phyloP scores from a whole-genome alignment of 2,113 vertebrate species.

The Platichthys stellatus region DNA sequence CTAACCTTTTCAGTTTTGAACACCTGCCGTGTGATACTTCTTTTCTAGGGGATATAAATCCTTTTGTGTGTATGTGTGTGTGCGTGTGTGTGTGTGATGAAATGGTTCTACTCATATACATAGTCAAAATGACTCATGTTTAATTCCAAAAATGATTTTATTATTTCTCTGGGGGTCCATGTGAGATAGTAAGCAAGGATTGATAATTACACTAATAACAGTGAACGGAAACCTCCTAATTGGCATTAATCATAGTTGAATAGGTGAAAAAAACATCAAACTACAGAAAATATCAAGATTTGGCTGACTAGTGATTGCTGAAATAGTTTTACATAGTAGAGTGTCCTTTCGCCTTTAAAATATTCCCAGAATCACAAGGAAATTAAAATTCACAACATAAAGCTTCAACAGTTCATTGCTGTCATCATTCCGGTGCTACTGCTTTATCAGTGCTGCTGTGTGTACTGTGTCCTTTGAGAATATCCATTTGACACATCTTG shows the following conservation, averaged over 20 bases:
- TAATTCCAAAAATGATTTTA: not conserved
- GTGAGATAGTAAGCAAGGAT: not conserved
- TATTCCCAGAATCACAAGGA: too few species aligned
- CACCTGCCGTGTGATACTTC: not conserved
- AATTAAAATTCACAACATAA: too few species aligned
- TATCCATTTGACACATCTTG: slow-evolving; percentile 19
- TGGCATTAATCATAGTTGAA: not conserved
- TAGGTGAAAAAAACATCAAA: not conserved
- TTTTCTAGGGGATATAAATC: not conserved
- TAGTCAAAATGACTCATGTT: not conserved
- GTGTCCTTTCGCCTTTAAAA: too few species aligned
- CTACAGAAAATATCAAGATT: too few species aligned
- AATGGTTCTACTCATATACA: not conserved
- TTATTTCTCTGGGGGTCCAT: not conserved
- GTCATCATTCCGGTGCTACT: not conserved
- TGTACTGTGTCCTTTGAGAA: slow-evolving; percentile 12
- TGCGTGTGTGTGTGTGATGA: not conserved
- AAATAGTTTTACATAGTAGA: too few species aligned
- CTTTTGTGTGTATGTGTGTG: not conserved
- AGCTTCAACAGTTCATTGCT: not conserved
- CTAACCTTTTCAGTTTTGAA: not conserved
- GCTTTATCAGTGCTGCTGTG: not conserved
- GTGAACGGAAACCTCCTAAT: not conserved
- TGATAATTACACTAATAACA: not conserved
- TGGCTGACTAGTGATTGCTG: too few species aligned